Percentiles rank a stretch among this genome's conserved stretches.
phyloP scores from a whole-genome alignment of 2,113 vertebrate species.

The Psilopogon haemacephalus region DNA sequence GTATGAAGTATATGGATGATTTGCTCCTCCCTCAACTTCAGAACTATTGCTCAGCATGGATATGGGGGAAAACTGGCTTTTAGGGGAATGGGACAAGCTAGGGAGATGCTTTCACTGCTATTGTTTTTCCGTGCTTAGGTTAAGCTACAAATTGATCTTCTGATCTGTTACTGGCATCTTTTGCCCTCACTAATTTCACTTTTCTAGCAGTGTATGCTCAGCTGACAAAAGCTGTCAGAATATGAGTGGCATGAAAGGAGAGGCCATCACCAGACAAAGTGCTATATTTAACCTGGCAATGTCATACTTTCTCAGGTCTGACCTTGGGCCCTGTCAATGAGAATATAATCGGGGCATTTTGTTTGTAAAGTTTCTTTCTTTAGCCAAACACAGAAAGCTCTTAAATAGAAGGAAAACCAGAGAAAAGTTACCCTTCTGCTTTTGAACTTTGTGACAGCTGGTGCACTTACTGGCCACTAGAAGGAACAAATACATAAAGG shows the following conservation, averaged over 20 bases:
- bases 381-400: not conserved
- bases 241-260: conserved; percentile 15
- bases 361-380: not conserved
- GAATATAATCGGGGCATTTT: not conserved
- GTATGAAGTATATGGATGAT: not conserved
- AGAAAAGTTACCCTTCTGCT: not conserved
- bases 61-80: not conserved
- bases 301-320: not conserved
- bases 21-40: not conserved
- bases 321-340: conserved; percentile 26
- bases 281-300: conserved; percentile 65
- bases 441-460: not conserved
- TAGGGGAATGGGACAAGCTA: not conserved
- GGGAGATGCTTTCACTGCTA: not conserved
- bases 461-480: not conserved
- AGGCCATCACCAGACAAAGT: conserved; percentile 21
- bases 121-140: not conserved
- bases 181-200: conserved; percentile 18
- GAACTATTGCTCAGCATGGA: not conserved
- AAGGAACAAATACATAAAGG: not conserved
- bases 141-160: not conserved
- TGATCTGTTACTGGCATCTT: not conserved
- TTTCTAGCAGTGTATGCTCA: conserved; percentile 21
- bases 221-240: conserved; percentile 44
- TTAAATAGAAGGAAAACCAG: not conserved